Evolutionary conservation across 2,113 vertebrate species (phyloP).

Genomic region (Channa argus): DNA sequence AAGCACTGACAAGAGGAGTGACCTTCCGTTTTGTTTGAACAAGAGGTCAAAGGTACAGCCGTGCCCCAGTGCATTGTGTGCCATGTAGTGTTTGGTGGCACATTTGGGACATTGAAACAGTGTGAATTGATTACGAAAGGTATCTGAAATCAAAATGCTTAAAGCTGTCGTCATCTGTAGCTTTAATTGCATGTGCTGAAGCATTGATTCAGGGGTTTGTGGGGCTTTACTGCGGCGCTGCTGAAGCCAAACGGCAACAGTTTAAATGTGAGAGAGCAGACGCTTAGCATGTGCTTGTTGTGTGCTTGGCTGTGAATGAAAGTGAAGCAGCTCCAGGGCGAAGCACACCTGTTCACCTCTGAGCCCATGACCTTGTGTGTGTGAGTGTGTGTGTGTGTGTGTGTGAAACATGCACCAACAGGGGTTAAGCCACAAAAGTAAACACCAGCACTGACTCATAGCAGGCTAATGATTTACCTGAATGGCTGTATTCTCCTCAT

Average conservation of each 20-base stretch:
- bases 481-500: constrained; percentile 53
- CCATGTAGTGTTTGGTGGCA: constrained; percentile 77
- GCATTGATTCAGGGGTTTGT: not conserved
- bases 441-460: constrained; percentile 73
- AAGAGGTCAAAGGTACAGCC: constrained; percentile 77
- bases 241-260: constrained; percentile 14
- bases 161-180: not conserved
- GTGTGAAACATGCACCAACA: not conserved
- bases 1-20: constrained; percentile 70
- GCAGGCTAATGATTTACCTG: constrained; percentile 79
- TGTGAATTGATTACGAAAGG: constrained; percentile 22
- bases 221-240: constrained; percentile 1
- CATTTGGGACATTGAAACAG: constrained; percentile 48
- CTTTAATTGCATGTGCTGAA: not conserved
- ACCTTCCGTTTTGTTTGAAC: constrained; percentile 79
- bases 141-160: constrained; percentile 6
- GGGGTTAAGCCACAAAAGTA: constrained; percentile 58
- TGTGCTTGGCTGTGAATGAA: constrained; percentile 59
- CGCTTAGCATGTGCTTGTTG: constrained; percentile 29
- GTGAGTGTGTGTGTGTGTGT: constrained; percentile 26
- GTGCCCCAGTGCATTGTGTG: constrained; percentile 73
- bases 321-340: constrained; percentile 68
- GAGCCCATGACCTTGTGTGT: constrained; percentile 66
- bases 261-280: constrained; percentile 38
- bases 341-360: constrained; percentile 72